phyloP scores from a whole-genome alignment of 2,888 invertebrate species.

The Macrostomum cliftonense region DNA sequence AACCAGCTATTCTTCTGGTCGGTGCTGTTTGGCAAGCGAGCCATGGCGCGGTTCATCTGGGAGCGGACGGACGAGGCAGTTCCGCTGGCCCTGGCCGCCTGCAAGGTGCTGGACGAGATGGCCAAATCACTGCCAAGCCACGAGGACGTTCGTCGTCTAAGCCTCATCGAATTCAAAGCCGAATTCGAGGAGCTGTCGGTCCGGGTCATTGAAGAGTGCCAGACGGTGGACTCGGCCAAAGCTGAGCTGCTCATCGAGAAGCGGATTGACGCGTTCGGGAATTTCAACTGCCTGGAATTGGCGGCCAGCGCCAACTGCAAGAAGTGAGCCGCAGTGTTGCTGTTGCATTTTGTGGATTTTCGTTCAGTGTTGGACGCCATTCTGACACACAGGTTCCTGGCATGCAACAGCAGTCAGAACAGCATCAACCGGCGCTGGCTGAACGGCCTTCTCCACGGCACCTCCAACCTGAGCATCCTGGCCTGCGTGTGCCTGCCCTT shows the following conservation, averaged over 20 bases:
- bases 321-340: slow-evolving; percentile 16
- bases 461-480: slow-evolving; percentile 18
- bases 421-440: too few relatives aligned
- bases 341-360: too few relatives aligned
- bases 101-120: slow-evolving; percentile 25
- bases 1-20: slow-evolving; percentile 16
- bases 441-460: slow-evolving; percentile 19
- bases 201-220: slow-evolving; percentile 30
- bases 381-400: too few relatives aligned
- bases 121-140: slow-evolving; percentile 19
- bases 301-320: slow-evolving; percentile 24
- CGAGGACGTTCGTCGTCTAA: slow-evolving; percentile 18
- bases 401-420: slow-evolving; percentile 14
- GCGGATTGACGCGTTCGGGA: slow-evolving; percentile 28
- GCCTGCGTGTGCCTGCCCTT: slow-evolving; percentile 16
- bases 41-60: slow-evolving; percentile 33
- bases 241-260: slow-evolving; percentile 32
- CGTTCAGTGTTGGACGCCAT: too few relatives aligned
- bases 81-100: slow-evolving; percentile 28
- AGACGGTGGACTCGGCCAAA: slow-evolving; percentile 28
- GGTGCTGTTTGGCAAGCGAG: slow-evolving; percentile 16
- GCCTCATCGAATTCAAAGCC: slow-evolving; percentile 12
- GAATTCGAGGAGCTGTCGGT: slow-evolving; percentile 33
- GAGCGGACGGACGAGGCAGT: slow-evolving; percentile 32
- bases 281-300: slow-evolving; percentile 31